These are phyloP conservation scores for Epinotia bilunana DNA, from an alignment of 2,888 invertebrate genomes.

Conservation along the genomic window DNA sequence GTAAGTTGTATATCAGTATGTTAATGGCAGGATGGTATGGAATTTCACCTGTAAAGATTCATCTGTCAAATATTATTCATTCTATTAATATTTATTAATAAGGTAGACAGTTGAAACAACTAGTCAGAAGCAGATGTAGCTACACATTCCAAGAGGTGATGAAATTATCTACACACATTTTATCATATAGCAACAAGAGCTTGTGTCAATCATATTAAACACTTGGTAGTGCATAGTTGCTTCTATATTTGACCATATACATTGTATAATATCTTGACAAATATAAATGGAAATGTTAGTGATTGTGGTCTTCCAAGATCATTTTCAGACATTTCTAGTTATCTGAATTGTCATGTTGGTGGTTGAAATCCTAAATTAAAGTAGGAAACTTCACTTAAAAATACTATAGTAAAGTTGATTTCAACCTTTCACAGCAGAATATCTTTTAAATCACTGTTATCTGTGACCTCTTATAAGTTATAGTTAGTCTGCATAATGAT, in stretches of 20 bases:
- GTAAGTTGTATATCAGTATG: slow-evolving; percentile 59
- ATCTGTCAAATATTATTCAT: not conserved
- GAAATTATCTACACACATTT: too few species aligned
- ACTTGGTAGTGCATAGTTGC: too few species aligned
- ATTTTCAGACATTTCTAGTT: not conserved
- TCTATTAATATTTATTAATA: not conserved
- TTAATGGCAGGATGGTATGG: not conserved
- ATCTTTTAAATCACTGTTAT: too few species aligned
- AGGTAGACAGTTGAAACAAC: not conserved
- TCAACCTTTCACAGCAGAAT: too few species aligned
- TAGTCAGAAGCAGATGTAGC: not conserved
- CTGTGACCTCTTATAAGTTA: too few species aligned
- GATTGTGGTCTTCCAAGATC: not conserved
- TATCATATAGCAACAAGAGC: too few species aligned
- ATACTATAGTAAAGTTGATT: too few species aligned
- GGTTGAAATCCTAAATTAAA: too few species aligned
- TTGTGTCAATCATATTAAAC: too few species aligned
- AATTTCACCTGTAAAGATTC: not conserved
- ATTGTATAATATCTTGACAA: not conserved
- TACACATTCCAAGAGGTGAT: too few species aligned
- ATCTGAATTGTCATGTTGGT: not conserved
- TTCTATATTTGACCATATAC: too few species aligned
- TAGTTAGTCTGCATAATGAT: not conserved
- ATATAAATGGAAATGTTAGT: not conserved
- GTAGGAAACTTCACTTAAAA: too few species aligned